Percentiles rank a stretch among this genome's conserved stretches.
phyloP scores from a whole-genome alignment of 2,113 vertebrate genomes.

The Melierax canorus region DNA sequence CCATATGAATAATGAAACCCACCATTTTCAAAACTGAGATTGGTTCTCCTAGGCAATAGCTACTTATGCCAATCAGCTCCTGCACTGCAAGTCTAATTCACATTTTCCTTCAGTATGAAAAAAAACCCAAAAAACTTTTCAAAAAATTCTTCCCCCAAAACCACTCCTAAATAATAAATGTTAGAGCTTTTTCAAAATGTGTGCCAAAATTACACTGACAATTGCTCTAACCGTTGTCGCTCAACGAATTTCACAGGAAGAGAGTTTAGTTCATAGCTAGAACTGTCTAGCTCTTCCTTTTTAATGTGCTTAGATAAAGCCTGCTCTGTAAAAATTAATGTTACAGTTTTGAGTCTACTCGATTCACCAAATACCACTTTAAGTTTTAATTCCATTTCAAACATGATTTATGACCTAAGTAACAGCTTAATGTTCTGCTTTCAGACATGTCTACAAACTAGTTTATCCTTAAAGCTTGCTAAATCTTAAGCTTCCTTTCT shows the following conservation, averaged over 20 bases:
- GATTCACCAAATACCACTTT: background rate
- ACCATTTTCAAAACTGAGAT: background rate
- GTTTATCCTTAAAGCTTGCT: background rate
- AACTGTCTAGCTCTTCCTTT: background rate
- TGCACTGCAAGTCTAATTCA: background rate
- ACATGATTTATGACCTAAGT: background rate
- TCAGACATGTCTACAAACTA: background rate
- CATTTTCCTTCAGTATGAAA: background rate
- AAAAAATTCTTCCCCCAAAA: background rate
- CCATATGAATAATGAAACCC: background rate
- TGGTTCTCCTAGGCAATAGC: background rate
- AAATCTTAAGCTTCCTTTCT: background rate
- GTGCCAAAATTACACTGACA: background rate
- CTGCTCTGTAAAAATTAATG: background rate
- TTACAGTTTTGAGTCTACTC: background rate
- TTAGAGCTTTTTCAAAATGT: background rate
- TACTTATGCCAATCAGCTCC: background rate
- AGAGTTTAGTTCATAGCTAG: background rate
- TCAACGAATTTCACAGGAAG: background rate
- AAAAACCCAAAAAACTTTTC: background rate
- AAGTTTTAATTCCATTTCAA: background rate
- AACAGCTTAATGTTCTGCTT: background rate
- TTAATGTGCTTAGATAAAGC: background rate
- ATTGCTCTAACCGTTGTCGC: background rate
- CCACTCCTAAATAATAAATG: background rate